These are phyloP conservation scores for Hephaestus fuliginosus DNA, from an alignment of 2,797 vertebrate species.

Conservation along the genomic window DNA sequence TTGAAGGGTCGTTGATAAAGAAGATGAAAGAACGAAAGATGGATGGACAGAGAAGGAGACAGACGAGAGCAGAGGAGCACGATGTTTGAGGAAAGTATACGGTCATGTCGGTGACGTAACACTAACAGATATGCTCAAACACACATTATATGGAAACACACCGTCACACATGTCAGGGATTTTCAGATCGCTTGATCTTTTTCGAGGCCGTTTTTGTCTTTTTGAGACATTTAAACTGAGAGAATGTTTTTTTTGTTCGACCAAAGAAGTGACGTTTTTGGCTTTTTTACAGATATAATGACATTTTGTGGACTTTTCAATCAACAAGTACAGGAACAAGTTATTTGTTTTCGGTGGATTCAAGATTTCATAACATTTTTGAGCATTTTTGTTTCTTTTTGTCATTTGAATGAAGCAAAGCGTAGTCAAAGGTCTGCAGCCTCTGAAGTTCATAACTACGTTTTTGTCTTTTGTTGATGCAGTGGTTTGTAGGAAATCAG, in stretches of 20 bases:
- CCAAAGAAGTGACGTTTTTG: neutral
- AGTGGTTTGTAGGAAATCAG: neutral
- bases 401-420: neutral
- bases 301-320: neutral
- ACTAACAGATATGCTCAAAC: neutral
- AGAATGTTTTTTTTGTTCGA: neutral
- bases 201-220: neutral
- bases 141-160: neutral
- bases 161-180: neutral
- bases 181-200: neutral
- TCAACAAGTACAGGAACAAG: neutral
- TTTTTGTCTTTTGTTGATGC: neutral
- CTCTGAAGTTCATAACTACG: neutral
- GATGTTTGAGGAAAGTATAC: neutral
- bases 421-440: neutral
- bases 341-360: neutral
- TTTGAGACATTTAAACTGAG: neutral
- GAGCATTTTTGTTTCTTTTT: neutral
- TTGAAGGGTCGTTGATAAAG: slow-evolving; percentile 48
- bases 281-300: neutral
- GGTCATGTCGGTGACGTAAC: neutral
- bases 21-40: slow-evolving; percentile 14
- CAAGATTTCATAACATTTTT: neutral
- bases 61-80: neutral
- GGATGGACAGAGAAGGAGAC: neutral